These are phyloP conservation scores for Carlito syrichta DNA, from an alignment of 2,113 vertebrate genomes.

Conservation along the genomic window DNA sequence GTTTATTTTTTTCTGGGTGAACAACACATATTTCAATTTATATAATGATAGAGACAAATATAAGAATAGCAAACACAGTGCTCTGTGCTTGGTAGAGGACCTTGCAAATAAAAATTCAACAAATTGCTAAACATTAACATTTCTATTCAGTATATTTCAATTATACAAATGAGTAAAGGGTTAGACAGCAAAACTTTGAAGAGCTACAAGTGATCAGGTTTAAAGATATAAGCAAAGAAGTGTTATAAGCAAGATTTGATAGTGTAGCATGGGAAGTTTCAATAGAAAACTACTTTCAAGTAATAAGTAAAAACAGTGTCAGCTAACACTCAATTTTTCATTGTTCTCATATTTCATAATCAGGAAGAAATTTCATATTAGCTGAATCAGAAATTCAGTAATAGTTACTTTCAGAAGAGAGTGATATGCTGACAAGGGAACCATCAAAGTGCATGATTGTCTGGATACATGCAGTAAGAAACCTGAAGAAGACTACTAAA, in stretches of 20 bases:
- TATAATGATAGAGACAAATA: not conserved
- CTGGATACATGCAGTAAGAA: not conserved
- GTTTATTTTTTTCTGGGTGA: constrained; percentile 17
- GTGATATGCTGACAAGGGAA: not conserved
- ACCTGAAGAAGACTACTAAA: not conserved
- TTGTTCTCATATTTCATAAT: not conserved
- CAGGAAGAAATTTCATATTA: not conserved
- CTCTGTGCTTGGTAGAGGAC: not conserved
- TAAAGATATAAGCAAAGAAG: not conserved
- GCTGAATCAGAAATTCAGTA: not conserved
- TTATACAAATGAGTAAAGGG: not conserved
- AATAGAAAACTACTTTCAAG: not conserved
- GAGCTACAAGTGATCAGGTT: not conserved
- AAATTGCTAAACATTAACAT: not conserved
- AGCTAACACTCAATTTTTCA: not conserved
- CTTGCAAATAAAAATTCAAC: not conserved
- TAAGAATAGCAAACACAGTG: not conserved
- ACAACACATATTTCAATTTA: not conserved
- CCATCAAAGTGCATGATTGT: not conserved
- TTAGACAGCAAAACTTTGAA: not conserved
- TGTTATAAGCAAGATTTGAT: not conserved
- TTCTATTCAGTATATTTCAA: not conserved
- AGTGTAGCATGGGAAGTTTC: not conserved
- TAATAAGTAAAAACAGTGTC: not conserved
- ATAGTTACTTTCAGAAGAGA: not conserved